Percentiles rank a stretch among this genome's conserved stretches.
Conservation (phyloP, 2,888 invertebrate genomes). For the Plagiodera versicolora region DNA sequence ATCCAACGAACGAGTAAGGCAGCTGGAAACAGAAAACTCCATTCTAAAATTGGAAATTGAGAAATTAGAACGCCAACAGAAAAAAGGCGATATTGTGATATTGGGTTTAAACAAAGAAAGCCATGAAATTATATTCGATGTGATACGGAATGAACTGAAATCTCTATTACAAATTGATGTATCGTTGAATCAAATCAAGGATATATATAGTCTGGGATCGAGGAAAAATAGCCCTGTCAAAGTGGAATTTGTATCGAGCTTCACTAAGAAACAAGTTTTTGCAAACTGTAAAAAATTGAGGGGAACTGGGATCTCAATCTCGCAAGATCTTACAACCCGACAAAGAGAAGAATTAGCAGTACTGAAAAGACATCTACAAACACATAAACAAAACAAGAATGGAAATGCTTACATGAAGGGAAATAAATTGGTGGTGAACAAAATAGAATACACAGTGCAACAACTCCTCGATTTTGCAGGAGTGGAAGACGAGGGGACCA, state of each 20-base stretch:
- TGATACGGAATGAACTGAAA: background rate
- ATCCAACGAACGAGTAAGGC: background rate
- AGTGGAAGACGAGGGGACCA: background rate
- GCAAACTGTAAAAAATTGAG: background rate
- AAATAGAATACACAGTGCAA: background rate
- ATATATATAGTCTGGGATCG: background rate
- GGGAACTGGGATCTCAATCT: background rate
- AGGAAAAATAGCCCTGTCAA: background rate
- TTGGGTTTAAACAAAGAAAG: background rate
- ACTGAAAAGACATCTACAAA: too few relatives aligned
- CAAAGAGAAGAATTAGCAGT: background rate
- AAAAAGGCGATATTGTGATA: background rate
- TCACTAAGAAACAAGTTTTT: background rate
- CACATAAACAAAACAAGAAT: background rate
- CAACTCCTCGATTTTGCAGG: background rate
- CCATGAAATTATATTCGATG: background rate
- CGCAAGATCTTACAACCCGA: background rate
- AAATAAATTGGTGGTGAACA: background rate
- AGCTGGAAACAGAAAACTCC: background rate
- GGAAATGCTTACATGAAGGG: background rate
- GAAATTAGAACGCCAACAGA: background rate
- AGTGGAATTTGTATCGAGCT: background rate
- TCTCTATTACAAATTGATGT: background rate
- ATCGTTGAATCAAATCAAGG: background rate
- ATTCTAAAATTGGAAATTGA: background rate